Conservation (phyloP, 2,797 vertebrate genomes). For the Huso huso region DNA sequence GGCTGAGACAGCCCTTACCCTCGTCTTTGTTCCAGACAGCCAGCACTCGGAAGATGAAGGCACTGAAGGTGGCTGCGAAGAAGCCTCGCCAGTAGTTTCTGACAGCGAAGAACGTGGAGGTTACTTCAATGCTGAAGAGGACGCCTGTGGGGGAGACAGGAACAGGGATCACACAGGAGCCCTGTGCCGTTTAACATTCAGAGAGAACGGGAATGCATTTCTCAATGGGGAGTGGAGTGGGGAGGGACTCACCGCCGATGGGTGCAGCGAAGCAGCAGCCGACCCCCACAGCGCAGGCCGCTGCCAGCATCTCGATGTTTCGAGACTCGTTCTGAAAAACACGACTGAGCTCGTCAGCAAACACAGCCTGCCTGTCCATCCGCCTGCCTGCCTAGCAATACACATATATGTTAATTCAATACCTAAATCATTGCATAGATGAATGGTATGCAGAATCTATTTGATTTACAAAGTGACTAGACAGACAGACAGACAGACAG, state of each 20-base stretch:
- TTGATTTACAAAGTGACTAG: too few relatives aligned
- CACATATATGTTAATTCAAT: too few relatives aligned
- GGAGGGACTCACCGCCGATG: conserved; percentile 75
- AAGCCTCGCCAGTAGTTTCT: conserved; percentile 97
- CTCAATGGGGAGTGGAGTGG: neutral
- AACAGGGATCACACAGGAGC: too few relatives aligned
- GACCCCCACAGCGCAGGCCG: conserved; percentile 89
- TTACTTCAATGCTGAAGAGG: conserved; percentile 95
- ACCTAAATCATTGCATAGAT: too few relatives aligned
- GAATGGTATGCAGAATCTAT: too few relatives aligned
- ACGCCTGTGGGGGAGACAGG: conserved; percentile 59
- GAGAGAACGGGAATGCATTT: neutral
- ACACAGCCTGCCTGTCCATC: too few relatives aligned
- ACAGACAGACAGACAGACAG: too few relatives aligned
- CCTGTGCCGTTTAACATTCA: too few relatives aligned
- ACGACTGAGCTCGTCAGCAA: neutral
- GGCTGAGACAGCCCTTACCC: conserved; percentile 50
- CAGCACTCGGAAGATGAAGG: conserved; percentile 93
- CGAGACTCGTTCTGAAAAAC: conserved; percentile 81
- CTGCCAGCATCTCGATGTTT: conserved; percentile 94
- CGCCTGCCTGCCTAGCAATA: too few relatives aligned
- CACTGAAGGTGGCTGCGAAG: conserved; percentile 93
- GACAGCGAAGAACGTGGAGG: conserved; percentile 93
- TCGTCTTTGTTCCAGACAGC: conserved; percentile 95
- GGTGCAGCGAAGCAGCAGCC: conserved; percentile 95